Evolutionary conservation across 2,113 vertebrate genomes (phyloP).

Genomic region (Channa maculata): DNA sequence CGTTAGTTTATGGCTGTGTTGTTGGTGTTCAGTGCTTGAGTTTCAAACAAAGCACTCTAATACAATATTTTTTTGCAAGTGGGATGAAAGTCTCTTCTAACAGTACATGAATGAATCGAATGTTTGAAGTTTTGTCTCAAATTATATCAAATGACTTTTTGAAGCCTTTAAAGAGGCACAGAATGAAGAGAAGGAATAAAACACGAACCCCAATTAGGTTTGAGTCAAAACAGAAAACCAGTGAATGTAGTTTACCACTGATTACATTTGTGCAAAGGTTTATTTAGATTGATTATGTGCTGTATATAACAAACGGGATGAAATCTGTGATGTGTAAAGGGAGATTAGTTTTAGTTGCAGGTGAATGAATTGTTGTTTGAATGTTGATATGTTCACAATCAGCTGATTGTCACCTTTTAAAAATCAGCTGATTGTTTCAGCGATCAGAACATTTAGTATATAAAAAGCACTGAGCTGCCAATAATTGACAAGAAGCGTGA

Average conservation of each 20-base stretch:
- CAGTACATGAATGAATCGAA: background rate
- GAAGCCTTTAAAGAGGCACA: background rate
- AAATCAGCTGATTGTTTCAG: no score
- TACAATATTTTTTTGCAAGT: background rate
- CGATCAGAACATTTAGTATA: no score
- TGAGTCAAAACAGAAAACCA: background rate
- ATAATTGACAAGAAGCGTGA: no score
- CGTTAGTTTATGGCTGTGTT: background rate
- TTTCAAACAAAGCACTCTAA: background rate
- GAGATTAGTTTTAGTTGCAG: no score
- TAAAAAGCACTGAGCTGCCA: no score
- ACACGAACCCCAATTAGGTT: no score
- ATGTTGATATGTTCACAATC: no score
- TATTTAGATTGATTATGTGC: no score
- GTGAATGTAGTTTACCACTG: background rate
- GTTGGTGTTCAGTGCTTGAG: conserved; percentile 3
- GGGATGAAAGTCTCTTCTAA: background rate
- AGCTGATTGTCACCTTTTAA: no score
- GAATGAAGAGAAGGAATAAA: background rate
- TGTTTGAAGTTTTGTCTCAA: background rate
- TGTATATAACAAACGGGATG: no score
- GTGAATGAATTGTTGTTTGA: no score
- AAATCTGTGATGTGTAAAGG: no score
- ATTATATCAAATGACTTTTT: background rate
- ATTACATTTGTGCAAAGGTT: background rate